Percentiles rank a stretch among this genome's conserved stretches.
phyloP scores from a whole-genome alignment of 2,797 vertebrate species.

The Poecile montanus region DNA sequence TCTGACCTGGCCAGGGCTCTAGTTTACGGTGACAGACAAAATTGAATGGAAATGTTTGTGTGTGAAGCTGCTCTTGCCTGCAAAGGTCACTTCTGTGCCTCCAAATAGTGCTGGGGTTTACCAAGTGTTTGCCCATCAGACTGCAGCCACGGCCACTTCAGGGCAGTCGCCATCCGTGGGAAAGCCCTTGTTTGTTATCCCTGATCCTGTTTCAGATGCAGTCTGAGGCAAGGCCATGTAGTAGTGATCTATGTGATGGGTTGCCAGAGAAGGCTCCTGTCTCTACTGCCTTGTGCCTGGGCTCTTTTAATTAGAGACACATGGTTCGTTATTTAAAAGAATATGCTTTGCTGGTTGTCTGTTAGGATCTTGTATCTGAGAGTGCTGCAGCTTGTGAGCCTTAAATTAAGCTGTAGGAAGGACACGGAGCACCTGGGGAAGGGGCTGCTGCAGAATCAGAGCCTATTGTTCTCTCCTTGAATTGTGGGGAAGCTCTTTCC shows the following conservation, averaged over 20 bases:
- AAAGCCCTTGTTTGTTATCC: neutral
- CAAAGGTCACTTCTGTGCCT: neutral
- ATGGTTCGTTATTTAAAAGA: constrained; percentile 12
- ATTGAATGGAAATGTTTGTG: neutral
- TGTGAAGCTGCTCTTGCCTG: accelerated
- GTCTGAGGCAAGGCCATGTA: neutral
- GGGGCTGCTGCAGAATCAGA: neutral
- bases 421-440: neutral
- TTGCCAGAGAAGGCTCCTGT: neutral
- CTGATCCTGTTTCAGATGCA: neutral
- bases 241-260: accelerated
- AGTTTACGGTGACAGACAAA: neutral
- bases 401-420: neutral
- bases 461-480: constrained; percentile 26
- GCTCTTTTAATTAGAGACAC: constrained; percentile 14
- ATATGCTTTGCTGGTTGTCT: neutral
- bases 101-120: neutral
- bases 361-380: neutral
- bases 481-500: constrained; percentile 15
- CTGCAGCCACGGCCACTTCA: neutral
- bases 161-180: neutral
- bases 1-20: neutral
- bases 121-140: accelerated
- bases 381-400: neutral
- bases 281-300: neutral